Evolutionary conservation across 2,888 invertebrate genomes (phyloP).

Genomic region (Chesias legatella): DNA sequence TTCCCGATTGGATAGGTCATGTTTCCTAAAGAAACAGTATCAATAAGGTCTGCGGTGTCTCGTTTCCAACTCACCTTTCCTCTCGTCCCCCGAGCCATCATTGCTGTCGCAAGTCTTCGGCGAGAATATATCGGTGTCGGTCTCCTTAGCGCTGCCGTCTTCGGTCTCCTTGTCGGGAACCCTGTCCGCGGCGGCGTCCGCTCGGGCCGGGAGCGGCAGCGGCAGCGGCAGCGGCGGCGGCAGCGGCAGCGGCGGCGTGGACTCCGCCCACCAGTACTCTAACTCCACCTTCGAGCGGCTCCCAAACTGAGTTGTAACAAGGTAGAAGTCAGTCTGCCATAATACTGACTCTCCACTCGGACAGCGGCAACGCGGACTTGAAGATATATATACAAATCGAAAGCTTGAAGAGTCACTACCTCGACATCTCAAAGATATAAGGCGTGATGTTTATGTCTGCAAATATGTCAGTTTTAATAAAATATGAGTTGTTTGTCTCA

Average conservation of each 20-base stretch:
- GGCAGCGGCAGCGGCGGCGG: conserved; percentile 31
- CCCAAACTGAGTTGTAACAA: conserved; percentile 80
- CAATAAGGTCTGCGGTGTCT: neutral
- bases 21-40: no score
- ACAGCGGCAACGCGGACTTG: no score
- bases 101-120: conserved; percentile 74
- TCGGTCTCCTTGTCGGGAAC: conserved; percentile 49
- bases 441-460: no score
- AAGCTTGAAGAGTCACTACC: no score
- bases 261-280: conserved; percentile 90
- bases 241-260: conserved; percentile 58
- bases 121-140: conserved; percentile 61
- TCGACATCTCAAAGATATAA: no score
- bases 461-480: no score
- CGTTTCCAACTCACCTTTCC: conserved; percentile 48
- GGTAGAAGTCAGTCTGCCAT: no score
- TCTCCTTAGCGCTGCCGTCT: conserved; percentile 54
- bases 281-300: conserved; percentile 86
- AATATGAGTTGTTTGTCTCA: no score
- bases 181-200: conserved; percentile 42
- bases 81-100: conserved; percentile 71
- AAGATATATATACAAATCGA: no score
- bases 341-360: no score
- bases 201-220: conserved; percentile 28
- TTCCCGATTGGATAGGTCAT: no score